phyloP scores from a whole-genome alignment of 2,888 invertebrate genomes.

The Drosophila neonasuta region DNA sequence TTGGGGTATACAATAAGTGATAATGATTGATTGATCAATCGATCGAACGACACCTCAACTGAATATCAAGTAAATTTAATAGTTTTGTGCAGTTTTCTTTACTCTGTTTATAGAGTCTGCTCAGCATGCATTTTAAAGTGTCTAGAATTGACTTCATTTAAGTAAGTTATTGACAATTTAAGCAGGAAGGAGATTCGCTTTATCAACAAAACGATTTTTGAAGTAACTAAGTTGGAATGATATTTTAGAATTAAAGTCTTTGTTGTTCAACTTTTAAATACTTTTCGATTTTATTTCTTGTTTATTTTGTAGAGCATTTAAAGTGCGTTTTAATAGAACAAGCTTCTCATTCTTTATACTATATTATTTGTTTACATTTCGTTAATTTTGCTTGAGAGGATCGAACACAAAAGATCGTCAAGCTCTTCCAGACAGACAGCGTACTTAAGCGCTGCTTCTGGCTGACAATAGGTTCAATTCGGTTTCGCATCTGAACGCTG shows the following conservation, averaged over 20 bases:
- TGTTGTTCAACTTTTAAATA: too few species aligned
- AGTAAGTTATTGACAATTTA: not conserved
- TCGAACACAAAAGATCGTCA: slow-evolving; percentile 27
- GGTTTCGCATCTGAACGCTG: slow-evolving; percentile 36
- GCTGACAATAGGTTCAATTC: slow-evolving; percentile 61
- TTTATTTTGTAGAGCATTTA: slow-evolving; percentile 26
- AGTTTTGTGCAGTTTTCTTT: not conserved
- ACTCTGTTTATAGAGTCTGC: not conserved
- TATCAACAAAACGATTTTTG: too few species aligned
- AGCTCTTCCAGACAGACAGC: slow-evolving; percentile 9
- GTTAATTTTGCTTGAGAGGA: slow-evolving; percentile 28
- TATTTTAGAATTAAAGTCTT: not conserved
- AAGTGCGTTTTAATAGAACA: not conserved
- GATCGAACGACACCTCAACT: not conserved
- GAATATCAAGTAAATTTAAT: not conserved
- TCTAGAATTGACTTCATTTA: not conserved
- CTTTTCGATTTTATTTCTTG: too few species aligned
- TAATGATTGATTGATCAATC: not conserved
- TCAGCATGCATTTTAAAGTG: not conserved
- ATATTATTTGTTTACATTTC: slow-evolving; percentile 46
- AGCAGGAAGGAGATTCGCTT: too few species aligned
- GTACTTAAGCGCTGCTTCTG: slow-evolving; percentile 48
- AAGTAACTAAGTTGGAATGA: too few species aligned
- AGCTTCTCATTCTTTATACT: not conserved
- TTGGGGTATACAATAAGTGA: not conserved